phyloP scores from a whole-genome alignment of 92 coral and sea anemone species.

The Epizoanthus illoricatus region DNA sequence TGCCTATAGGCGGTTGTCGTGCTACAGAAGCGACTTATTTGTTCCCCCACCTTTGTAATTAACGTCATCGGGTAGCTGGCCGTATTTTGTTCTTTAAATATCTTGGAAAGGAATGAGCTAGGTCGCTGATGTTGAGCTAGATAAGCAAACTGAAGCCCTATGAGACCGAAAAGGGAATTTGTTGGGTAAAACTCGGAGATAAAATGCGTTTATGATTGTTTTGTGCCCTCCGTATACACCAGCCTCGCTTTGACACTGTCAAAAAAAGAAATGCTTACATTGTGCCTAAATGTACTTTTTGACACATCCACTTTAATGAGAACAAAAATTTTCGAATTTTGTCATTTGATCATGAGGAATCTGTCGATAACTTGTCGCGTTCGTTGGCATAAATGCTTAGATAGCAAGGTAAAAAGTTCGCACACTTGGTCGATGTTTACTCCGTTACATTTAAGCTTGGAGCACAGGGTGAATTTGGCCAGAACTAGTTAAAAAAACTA shows the following conservation, averaged over 20 bases:
- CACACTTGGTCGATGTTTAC: not conserved
- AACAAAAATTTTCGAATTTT: not conserved
- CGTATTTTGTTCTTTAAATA: not conserved
- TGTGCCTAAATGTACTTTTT: slow-evolving; percentile 9
- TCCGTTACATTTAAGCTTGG: not conserved
- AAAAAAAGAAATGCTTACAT: not conserved
- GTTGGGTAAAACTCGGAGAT: not conserved
- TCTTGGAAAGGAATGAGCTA: not conserved
- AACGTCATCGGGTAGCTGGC: not conserved
- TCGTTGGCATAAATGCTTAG: not conserved
- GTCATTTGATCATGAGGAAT: slow-evolving; percentile 12
- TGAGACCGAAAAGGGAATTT: not conserved
- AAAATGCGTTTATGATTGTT: not conserved
- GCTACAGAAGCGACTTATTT: not conserved
- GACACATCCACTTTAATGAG: slow-evolving; percentile 14
- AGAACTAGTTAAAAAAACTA: not conserved
- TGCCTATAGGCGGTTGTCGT: not conserved
- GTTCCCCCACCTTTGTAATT: not conserved
- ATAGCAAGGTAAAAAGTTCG: not conserved
- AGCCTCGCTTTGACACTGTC: not conserved
- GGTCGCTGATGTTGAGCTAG: not conserved
- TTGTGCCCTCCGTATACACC: not conserved
- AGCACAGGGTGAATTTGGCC: not conserved
- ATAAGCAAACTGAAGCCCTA: not conserved
- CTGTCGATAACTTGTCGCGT: not conserved